phyloP scores from a whole-genome alignment of 1,140 invertebrate genomes.

The Zaprionus kolodkinae region DNA sequence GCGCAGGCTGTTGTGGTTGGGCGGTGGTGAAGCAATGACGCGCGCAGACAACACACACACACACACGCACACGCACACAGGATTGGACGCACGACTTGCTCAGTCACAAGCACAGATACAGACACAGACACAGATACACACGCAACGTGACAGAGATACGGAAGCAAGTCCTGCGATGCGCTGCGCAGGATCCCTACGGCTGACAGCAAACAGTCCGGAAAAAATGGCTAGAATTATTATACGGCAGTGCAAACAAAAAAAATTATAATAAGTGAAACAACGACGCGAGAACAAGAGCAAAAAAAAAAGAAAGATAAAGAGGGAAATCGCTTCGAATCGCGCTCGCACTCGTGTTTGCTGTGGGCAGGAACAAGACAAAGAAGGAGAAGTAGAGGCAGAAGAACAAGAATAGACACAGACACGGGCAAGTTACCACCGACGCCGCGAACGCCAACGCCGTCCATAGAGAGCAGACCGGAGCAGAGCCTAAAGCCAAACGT shows the following conservation, averaged over 20 bases:
- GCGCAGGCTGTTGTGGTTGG: conserved; percentile 57
- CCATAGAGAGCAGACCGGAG: not conserved
- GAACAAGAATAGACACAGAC: conserved; percentile 24
- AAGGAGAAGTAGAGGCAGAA: not conserved
- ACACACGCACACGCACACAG: not conserved
- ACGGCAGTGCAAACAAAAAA: conserved; percentile 55
- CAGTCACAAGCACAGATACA: conserved; percentile 19
- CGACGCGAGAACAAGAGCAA: conserved; percentile 35
- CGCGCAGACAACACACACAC: conserved; percentile 32
- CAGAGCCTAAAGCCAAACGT: conserved; percentile 2
- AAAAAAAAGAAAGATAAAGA: conserved; percentile 8
- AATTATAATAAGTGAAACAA: conserved; percentile 64
- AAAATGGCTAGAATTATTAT: conserved; percentile 78
- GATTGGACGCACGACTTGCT: conserved; percentile 4
- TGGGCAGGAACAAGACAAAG: not conserved
- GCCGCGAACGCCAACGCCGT: conserved; percentile 5
- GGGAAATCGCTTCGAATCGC: conserved; percentile 30
- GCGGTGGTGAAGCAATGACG: conserved; percentile 65
- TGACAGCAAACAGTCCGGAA: conserved; percentile 70
- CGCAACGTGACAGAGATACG: conserved; percentile 43
- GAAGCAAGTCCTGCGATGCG: conserved; percentile 45
- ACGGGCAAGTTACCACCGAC: not conserved
- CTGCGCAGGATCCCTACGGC: conserved; percentile 74
- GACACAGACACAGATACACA: conserved; percentile 25
- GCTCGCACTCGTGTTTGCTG: not conserved